phyloP scores from a whole-genome alignment of 2,113 vertebrate species.

The Carollia perspicillata region DNA sequence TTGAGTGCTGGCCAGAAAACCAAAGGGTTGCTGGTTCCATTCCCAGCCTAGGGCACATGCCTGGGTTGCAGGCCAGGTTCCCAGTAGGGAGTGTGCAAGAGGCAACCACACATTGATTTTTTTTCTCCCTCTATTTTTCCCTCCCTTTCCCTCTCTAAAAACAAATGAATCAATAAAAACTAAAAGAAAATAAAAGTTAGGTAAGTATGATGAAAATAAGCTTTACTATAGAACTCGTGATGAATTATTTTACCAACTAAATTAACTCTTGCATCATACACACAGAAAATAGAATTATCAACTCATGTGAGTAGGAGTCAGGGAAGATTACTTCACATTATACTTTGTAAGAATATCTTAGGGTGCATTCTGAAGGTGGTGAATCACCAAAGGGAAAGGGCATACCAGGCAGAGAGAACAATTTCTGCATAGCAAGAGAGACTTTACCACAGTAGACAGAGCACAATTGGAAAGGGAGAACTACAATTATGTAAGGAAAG shows the following conservation, averaged over 20 bases:
- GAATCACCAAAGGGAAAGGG: neutral
- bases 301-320: neutral
- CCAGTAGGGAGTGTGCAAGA: too few relatives aligned
- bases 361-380: neutral
- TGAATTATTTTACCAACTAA: neutral
- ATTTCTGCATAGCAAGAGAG: neutral
- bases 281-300: neutral
- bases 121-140: too few relatives aligned
- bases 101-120: too few relatives aligned
- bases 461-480: neutral
- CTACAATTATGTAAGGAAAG: neutral
- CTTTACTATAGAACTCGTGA: neutral
- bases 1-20: too few relatives aligned
- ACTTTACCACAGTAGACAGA: neutral
- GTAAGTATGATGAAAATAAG: neutral
- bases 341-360: neutral
- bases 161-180: too few relatives aligned
- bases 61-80: too few relatives aligned
- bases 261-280: neutral
- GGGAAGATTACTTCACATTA: neutral
- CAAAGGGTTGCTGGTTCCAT: too few relatives aligned
- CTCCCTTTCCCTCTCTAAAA: too few relatives aligned
- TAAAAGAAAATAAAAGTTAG: neutral
- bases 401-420: neutral
- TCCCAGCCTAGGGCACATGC: too few relatives aligned